These are phyloP conservation scores for Pantherophis alleghaniensis DNA, from an alignment of 2,797 vertebrate genomes.

Conservation along the genomic window DNA sequence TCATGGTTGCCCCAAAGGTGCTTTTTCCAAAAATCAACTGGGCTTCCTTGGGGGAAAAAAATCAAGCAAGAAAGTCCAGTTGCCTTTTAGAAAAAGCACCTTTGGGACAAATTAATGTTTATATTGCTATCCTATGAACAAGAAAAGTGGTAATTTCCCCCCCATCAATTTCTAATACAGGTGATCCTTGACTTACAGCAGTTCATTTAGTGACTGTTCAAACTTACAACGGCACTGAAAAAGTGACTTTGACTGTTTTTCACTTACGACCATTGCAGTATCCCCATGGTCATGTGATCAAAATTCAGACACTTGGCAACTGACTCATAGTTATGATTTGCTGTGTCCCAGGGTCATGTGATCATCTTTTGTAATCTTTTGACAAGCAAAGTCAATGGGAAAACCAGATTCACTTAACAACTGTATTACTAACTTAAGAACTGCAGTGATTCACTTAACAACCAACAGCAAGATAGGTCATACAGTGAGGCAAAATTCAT, in stretches of 20 bases:
- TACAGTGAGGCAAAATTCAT: too few species aligned
- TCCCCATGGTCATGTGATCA: neutral
- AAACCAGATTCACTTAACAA: too few species aligned
- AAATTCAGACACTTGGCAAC: too few species aligned
- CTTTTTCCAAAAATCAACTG: neutral
- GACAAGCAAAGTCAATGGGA: too few species aligned
- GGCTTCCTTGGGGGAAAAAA: neutral
- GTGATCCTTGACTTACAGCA: neutral
- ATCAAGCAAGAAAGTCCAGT: neutral
- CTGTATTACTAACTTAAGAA: too few species aligned
- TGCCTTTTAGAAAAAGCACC: neutral
- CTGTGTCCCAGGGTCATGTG: too few species aligned
- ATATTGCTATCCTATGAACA: neutral
- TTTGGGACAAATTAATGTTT: neutral
- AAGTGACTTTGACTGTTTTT: constrained; percentile 9
- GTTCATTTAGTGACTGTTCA: neutral
- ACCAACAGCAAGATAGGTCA: neutral
- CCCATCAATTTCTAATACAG: neutral
- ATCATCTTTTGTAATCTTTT: too few species aligned
- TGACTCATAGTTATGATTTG: too few species aligned
- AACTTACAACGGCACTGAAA: neutral
- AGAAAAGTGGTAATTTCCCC: neutral
- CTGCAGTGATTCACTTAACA: neutral
- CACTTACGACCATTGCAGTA: neutral
- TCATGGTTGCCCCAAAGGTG: neutral